Conservation (phyloP, 2,797 vertebrate species). For the Takifugu rubripes region DNA sequence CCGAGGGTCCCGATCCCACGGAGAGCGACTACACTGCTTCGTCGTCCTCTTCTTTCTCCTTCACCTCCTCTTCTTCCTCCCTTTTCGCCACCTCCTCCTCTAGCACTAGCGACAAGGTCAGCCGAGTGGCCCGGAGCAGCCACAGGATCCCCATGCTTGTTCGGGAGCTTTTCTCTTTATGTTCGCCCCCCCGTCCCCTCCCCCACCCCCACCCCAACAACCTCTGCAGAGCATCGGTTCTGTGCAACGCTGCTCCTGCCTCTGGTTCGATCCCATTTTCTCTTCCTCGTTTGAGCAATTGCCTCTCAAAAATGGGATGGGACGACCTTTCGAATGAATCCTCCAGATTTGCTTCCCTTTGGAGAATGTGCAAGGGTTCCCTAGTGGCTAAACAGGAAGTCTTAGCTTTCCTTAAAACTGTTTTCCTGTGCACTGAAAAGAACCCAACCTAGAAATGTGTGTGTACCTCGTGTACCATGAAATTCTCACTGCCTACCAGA, state of each 20-base stretch:
- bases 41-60: conserved; percentile 69
- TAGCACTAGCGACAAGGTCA: conserved; percentile 80
- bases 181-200: conserved; percentile 2
- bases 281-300: conserved; percentile 21
- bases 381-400: conserved; percentile 20
- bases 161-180: conserved; percentile 41
- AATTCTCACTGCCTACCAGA: too few relatives aligned
- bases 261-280: conserved; percentile 19
- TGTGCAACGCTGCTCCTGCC: conserved; percentile 17
- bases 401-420: too few relatives aligned
- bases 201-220: conserved; percentile 1
- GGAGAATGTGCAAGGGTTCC: conserved; percentile 29
- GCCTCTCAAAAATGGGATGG: conserved; percentile 9
- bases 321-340: conserved; percentile 30
- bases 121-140: conserved; percentile 42
- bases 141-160: conserved; percentile 41
- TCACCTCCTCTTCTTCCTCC: conserved; percentile 73
- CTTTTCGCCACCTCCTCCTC: conserved; percentile 78
- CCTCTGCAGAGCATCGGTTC: conserved; percentile 35
- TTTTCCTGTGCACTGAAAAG: too few relatives aligned
- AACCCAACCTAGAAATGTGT: too few relatives aligned
- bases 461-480: too few relatives aligned
- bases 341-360: conserved; percentile 21
- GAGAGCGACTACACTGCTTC: conserved; percentile 71
- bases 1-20: conserved; percentile 74